A percentile compares a stretch with the other conserved stretches of the same genome.
Evolutionary conservation across 2,113 vertebrate species (phyloP).

Genomic region (Callopanchax toddi): DNA sequence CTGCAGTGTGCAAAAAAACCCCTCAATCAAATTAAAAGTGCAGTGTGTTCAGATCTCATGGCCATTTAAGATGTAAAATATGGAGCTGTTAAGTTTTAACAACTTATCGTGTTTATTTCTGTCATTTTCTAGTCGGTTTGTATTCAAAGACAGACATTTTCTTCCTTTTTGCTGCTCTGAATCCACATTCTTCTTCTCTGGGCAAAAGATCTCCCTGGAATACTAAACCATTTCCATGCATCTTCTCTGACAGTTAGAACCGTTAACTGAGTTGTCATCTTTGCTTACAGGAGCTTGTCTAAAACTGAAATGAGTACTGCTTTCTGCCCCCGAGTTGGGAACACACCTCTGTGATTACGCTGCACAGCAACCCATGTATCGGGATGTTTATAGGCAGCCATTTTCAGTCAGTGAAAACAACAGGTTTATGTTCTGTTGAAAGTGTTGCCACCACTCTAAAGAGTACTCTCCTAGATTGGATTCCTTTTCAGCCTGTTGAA

Average conservation of each 20-base stretch:
- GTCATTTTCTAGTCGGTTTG: no score
- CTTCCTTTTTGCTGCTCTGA: no score
- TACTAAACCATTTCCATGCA: not conserved
- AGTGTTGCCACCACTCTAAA: not conserved
- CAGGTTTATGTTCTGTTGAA: not conserved
- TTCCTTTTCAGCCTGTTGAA: no score
- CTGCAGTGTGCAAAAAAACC: no score
- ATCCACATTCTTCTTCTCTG: not conserved
- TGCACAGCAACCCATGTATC: not conserved
- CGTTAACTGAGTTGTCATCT: not conserved
- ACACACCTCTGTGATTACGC: not conserved
- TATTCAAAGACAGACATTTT: no score
- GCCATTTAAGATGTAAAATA: no score
- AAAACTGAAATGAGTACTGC: not conserved
- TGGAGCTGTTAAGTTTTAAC: no score
- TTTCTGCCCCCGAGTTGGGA: not conserved
- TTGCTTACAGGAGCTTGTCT: not conserved
- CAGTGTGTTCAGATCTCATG: no score
- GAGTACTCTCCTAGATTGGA: no score
- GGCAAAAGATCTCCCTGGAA: not conserved
- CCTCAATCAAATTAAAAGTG: no score
- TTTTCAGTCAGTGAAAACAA: not conserved
- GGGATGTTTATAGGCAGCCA: not conserved
- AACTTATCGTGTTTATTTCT: no score
- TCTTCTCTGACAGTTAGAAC: not conserved